A percentile compares a stretch with the other conserved stretches of the same genome.
These are phyloP conservation scores for Leptinotarsa defecta DNA, from an alignment of 1,140 invertebrate genomes.

Conservation along the genomic window DNA sequence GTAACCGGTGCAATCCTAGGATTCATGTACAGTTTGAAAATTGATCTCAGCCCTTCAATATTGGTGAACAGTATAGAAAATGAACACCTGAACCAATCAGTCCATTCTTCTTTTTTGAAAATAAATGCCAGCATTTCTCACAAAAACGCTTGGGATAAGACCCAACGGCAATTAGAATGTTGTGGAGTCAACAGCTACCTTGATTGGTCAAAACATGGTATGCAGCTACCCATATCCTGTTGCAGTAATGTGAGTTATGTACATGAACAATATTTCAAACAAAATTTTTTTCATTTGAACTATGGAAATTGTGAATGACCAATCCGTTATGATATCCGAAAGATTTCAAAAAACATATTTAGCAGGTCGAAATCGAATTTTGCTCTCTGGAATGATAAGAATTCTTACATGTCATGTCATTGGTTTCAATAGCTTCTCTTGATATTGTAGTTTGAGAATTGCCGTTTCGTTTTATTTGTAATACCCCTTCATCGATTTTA, in stretches of 20 bases:
- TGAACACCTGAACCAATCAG: background rate
- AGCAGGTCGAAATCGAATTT: too few relatives aligned
- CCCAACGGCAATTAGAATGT: conserved; percentile 10
- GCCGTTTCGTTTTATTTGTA: too few relatives aligned
- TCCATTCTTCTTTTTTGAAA: background rate
- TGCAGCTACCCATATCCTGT: conserved; percentile 9
- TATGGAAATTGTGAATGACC: too few relatives aligned
- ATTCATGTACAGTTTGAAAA: background rate
- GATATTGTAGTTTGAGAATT: too few relatives aligned
- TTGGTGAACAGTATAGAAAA: background rate
- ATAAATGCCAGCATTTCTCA: background rate
- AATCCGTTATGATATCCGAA: too few relatives aligned
- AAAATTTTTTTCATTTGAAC: too few relatives aligned
- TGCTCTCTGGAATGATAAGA: too few relatives aligned
- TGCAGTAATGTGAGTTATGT: conserved; percentile 9
- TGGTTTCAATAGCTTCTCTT: too few relatives aligned
- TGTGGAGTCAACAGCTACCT: conserved; percentile 6
- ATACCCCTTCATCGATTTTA: background rate
- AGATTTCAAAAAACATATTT: too few relatives aligned
- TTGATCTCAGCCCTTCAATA: background rate
- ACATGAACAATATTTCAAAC: too few relatives aligned
- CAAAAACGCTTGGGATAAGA: background rate
- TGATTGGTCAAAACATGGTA: background rate
- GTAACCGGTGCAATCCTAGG: conserved; percentile 5
- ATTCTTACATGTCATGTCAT: too few relatives aligned